Conservation (phyloP, 2,797 vertebrate species). For the Orientallactaga sibirica region DNA sequence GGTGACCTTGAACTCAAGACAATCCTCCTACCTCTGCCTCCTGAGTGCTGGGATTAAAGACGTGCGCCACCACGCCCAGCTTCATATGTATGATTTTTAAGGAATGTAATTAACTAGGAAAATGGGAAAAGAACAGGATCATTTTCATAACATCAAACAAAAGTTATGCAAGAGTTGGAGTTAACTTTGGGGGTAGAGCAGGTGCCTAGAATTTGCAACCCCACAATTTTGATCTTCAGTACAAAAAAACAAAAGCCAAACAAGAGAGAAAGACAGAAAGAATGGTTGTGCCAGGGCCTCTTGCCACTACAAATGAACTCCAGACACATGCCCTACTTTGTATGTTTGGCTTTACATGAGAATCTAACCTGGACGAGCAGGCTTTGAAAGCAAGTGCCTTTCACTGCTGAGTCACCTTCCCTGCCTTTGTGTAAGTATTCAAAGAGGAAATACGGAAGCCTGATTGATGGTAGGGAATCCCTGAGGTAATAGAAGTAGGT, state of each 20-base stretch:
- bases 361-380: no score
- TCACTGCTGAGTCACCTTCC: no score
- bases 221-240: background rate
- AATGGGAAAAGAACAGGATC: background rate
- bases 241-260: background rate
- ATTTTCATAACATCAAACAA: background rate
- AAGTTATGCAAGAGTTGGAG: background rate
- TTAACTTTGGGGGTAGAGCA: background rate
- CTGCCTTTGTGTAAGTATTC: background rate
- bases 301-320: no score
- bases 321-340: no score
- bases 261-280: background rate
- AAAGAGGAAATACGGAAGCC: background rate
- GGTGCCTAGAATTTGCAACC: background rate
- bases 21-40: no score
- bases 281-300: no score
- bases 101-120: conserved; percentile 12
- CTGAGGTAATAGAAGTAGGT: background rate
- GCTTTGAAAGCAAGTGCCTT: no score
- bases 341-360: no score
- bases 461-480: background rate
- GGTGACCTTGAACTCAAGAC: no score
- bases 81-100: conserved; percentile 73
- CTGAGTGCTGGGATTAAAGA: no score
- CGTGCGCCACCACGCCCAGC: no score